phyloP scores from a whole-genome alignment of 2,888 invertebrate genomes.

The Tetragonisca angustula region DNA sequence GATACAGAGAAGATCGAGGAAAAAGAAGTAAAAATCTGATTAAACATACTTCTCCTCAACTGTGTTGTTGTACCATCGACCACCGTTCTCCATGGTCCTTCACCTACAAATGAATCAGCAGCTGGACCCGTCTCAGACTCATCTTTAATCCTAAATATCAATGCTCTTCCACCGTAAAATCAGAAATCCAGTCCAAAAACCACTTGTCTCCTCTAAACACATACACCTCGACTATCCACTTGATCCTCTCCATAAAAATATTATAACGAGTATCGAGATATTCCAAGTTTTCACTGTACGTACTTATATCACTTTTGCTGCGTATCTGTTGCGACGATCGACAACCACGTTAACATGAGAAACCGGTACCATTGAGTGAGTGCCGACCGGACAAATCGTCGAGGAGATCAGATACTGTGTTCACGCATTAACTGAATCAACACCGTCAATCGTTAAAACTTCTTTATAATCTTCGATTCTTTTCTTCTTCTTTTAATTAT shows the following conservation, averaged over 20 bases:
- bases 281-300: neutral
- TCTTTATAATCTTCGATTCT: neutral
- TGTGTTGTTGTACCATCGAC: conserved; percentile 10
- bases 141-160: neutral
- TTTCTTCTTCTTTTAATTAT: neutral
- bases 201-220: neutral
- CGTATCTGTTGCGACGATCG: conserved; percentile 25
- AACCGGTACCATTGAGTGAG: neutral
- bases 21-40: neutral
- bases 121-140: neutral
- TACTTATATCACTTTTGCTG: conserved; percentile 20
- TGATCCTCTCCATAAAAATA: neutral
- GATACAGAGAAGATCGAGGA: neutral
- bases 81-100: conserved; percentile 44
- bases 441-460: neutral
- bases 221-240: neutral
- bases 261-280: neutral
- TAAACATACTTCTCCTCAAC: conserved; percentile 42
- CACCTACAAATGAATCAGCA: conserved; percentile 14
- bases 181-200: neutral
- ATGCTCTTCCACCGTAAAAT: neutral
- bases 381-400: neutral
- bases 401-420: neutral
- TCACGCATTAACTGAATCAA: neutral
- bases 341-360: conserved; percentile 23